A percentile compares a stretch with the other conserved stretches of the same genome.
phyloP scores from a whole-genome alignment of 2,113 vertebrate genomes.

The Bucco capensis region DNA sequence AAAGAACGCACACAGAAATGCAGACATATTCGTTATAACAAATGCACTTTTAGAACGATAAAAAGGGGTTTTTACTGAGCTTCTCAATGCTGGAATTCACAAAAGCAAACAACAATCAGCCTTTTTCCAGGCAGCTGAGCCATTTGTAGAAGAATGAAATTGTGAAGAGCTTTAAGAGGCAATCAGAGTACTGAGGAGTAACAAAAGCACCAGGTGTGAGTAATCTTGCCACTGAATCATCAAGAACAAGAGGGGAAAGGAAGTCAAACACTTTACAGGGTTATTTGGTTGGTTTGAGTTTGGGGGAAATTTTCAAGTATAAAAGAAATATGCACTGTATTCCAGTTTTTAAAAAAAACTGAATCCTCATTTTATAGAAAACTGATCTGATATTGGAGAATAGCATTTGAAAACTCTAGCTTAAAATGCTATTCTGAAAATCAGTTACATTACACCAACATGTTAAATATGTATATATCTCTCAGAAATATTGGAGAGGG shows the following conservation, averaged over 20 bases:
- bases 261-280: neutral
- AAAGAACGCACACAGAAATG: constrained; percentile 1
- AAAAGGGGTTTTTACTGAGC: constrained; percentile 4
- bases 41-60: neutral
- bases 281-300: neutral
- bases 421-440: neutral
- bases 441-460: neutral
- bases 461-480: neutral
- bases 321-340: neutral
- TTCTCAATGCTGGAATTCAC: constrained; percentile 16
- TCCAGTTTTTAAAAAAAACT: neutral
- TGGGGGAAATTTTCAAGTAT: neutral
- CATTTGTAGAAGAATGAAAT: constrained; percentile 41
- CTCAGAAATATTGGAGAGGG: fast-evolving
- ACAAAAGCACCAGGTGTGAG: constrained; percentile 63
- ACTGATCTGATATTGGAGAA: neutral
- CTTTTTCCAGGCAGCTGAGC: constrained; percentile 56
- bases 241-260: neutral
- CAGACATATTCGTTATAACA: constrained; percentile 8
- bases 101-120: constrained; percentile 13
- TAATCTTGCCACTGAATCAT: constrained; percentile 11
- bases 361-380: neutral
- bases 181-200: constrained; percentile 25
- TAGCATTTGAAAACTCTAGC: neutral
- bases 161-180: constrained; percentile 53